Conservation (phyloP, 2,888 invertebrate species). For the Heliconius erato region DNA sequence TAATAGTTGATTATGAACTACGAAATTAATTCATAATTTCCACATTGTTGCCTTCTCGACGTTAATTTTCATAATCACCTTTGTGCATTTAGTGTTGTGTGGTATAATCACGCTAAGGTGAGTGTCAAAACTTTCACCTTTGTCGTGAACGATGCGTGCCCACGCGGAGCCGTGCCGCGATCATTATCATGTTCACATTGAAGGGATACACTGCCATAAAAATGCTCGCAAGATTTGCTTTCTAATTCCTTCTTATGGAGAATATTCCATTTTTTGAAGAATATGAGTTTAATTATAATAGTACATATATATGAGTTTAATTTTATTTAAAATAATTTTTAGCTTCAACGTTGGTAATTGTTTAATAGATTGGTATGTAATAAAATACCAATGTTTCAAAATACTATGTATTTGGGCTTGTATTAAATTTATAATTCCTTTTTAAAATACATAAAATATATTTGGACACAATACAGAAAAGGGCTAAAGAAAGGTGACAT, state of each 20-base stretch:
- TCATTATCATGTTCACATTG: slow-evolving; percentile 51
- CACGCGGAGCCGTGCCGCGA: slow-evolving; percentile 55
- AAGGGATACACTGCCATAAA: slow-evolving; percentile 47
- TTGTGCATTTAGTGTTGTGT: slow-evolving; percentile 47
- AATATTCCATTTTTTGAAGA: not conserved
- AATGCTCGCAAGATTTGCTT: slow-evolving; percentile 36
- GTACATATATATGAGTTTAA: not conserved
- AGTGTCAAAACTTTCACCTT: slow-evolving; percentile 59
- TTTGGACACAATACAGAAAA: not conserved
- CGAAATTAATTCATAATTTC: slow-evolving; percentile 53
- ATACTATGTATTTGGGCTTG: not conserved
- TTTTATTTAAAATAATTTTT: not conserved
- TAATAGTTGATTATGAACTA: slow-evolving; percentile 45
- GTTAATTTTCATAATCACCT: slow-evolving; percentile 51
- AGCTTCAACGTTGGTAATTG: not conserved
- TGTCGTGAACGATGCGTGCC: slow-evolving; percentile 54
- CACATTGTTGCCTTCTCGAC: slow-evolving; percentile 48
- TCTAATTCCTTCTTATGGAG: slow-evolving; percentile 34
- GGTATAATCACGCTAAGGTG: slow-evolving; percentile 49
- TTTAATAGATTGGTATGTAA: not conserved
- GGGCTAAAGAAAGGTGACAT: not conserved
- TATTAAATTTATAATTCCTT: not conserved
- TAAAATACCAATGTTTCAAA: not conserved
- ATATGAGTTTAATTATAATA: not conserved
- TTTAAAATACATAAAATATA: not conserved